A percentile compares a stretch with the other conserved stretches of the same genome.
These are phyloP conservation scores for Ctenicera cuprea DNA, from an alignment of 2,888 invertebrate species.

Conservation along the genomic window DNA sequence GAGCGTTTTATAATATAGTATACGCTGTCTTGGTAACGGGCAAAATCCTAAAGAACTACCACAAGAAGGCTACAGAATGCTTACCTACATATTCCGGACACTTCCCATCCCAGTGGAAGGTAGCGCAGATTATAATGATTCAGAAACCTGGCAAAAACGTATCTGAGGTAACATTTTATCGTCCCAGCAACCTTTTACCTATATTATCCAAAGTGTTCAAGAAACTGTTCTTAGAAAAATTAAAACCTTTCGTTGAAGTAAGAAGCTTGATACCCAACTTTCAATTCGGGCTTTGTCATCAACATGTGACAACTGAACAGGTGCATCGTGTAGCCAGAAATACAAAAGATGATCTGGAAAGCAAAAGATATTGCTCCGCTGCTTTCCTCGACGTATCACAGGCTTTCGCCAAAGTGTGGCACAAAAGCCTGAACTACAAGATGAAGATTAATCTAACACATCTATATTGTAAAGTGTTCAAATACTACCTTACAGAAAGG, in stretches of 20 bases:
- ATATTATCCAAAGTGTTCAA: not conserved
- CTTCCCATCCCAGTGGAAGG: constrained; percentile 3
- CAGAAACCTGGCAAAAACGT: too few species aligned
- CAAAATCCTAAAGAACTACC: too few species aligned
- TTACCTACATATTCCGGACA: too few species aligned
- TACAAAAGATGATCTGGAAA: too few species aligned
- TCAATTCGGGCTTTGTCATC: not conserved
- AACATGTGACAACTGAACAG: not conserved
- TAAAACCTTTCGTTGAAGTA: too few species aligned
- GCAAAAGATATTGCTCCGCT: too few species aligned
- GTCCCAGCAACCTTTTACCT: not conserved
- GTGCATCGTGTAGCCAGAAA: too few species aligned
- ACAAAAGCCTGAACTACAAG: not conserved
- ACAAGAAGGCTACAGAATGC: too few species aligned
- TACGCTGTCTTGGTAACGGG: too few species aligned
- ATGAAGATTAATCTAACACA: not conserved
- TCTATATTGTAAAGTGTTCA: not conserved
- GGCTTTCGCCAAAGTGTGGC: not conserved
- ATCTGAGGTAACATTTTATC: constrained; percentile 2
- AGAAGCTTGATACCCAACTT: not conserved
- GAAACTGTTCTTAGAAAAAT: not conserved
- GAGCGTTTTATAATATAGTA: too few species aligned
- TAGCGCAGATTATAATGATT: too few species aligned
- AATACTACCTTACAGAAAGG: not conserved
- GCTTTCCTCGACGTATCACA: too few species aligned